phyloP scores from a whole-genome alignment of 1,140 invertebrate genomes.

The Octopus sinensis region DNA sequence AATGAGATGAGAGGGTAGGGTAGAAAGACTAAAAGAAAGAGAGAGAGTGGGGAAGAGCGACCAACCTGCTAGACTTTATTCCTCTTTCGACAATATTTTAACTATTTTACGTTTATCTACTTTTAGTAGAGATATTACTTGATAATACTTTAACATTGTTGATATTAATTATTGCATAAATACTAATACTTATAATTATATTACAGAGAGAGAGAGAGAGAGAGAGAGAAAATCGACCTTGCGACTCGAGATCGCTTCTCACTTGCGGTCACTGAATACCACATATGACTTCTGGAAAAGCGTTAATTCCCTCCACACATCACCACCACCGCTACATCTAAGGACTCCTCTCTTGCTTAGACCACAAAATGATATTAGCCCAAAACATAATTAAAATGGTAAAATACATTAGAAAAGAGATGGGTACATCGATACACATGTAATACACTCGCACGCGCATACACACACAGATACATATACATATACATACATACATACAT shows the following conservation, averaged over 20 bases:
- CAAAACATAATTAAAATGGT: background rate
- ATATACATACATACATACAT: background rate
- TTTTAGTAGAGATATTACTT: no score
- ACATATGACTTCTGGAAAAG: no score
- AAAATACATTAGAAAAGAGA: no score
- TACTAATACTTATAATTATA: no score
- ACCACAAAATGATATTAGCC: background rate
- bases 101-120: no score
- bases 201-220: no score
- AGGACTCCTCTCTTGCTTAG: background rate
- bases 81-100: background rate
- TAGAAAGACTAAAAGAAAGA: background rate
- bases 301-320: no score
- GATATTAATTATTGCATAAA: no score
- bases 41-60: background rate
- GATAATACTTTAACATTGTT: no score
- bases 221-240: no score
- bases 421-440: background rate
- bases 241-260: no score
- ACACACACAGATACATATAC: background rate
- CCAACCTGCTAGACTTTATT: background rate
- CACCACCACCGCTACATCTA: background rate
- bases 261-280: no score
- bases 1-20: background rate
- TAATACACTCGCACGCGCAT: background rate